Evolutionary conservation across 2,888 invertebrate genomes (phyloP), one percentile per base, ranked within the genome.

Genomic region (Halictus quadricinctus): DNA sequence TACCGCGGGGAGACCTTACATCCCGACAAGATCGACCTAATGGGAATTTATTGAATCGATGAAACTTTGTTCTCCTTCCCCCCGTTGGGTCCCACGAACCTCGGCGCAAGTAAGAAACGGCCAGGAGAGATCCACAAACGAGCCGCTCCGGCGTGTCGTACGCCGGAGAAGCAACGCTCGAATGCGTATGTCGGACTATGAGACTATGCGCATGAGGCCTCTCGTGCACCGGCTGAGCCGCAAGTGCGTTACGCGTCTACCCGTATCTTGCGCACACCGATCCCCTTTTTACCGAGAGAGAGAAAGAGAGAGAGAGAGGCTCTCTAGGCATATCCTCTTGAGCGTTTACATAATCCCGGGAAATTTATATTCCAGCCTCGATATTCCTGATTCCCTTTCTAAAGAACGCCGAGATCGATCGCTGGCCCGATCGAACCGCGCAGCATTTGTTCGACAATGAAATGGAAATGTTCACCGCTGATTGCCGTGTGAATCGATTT

Each of bases 21-120:
- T 89, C 88, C 81, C 83, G 85, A 88, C 87, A 86, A 86, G 88
- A 89, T 89, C 89, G 87, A 84, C 88, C 84, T 89, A 89, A 90
- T 89, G 90, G 90, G 88, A 89, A 89, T 89, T 89, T 90, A 89
- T 90, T 84, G 89, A 90, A 85, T 88, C 87, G 87, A 90, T 87
- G 87, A 82, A 90, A 89, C 87, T 88, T 88, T 89, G 86, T 88
- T 85, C 85, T 84, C 83, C 79, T 83, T 83, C 69, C 81, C 41
- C 76, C 54, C 54, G 54, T 54, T 72, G 80, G 73, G 85, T 82
- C 81, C 74, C 81, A 76, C 79, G 80, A 86, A 85, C 72, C 12
- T 58, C 21, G 58, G 58, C n/a, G 54, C 54, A 18, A 64, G 66
- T 50, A n/a, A 77, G 69, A 77, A 48, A 77, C 41, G 43, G 43